phyloP scores from a whole-genome alignment of 2,797 vertebrate genomes.

The Erpetoichthys calabaricus region DNA sequence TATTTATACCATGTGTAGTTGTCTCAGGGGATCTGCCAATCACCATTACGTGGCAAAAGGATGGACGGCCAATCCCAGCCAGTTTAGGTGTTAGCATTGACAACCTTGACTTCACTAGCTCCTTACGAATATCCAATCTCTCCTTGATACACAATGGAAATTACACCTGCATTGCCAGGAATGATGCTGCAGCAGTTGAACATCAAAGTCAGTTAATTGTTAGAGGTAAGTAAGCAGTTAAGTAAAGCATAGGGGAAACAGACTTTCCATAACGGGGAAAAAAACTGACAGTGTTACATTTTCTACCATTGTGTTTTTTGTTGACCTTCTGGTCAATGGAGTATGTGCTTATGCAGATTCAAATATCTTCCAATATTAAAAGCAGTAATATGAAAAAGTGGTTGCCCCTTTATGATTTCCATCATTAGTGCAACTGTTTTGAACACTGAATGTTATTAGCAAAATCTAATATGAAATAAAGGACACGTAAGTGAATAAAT shows the following conservation, averaged over 20 bases:
- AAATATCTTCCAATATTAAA: no score
- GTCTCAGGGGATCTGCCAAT: slow-evolving; percentile 91
- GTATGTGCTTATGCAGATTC: no score
- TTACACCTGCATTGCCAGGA: slow-evolving; percentile 93
- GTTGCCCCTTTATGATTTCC: no score
- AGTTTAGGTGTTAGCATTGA: slow-evolving; percentile 93
- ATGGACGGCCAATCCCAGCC: slow-evolving; percentile 76
- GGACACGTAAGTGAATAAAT: no score
- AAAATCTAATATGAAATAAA: no score
- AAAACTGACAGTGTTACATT: not conserved
- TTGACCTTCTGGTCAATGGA: no score
- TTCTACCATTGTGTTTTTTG: no score
- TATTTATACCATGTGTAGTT: slow-evolving; percentile 95
- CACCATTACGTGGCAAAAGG: slow-evolving; percentile 97
- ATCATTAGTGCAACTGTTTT: no score
- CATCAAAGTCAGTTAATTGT: slow-evolving; percentile 95
- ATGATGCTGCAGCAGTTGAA: slow-evolving; percentile 83
- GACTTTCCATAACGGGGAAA: not conserved
- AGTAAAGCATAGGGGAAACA: not conserved
- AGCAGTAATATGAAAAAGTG: no score
- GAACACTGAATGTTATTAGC: no score
- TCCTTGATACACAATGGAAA: slow-evolving; percentile 95
- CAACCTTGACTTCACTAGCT: slow-evolving; percentile 98
- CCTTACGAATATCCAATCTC: slow-evolving; percentile 87
- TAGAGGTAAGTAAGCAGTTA: slow-evolving; percentile 55